Percentiles rank a stretch among this genome's conserved stretches.
Conservation (phyloP, 2,888 invertebrate species). For the Xestia xanthographa region DNA sequence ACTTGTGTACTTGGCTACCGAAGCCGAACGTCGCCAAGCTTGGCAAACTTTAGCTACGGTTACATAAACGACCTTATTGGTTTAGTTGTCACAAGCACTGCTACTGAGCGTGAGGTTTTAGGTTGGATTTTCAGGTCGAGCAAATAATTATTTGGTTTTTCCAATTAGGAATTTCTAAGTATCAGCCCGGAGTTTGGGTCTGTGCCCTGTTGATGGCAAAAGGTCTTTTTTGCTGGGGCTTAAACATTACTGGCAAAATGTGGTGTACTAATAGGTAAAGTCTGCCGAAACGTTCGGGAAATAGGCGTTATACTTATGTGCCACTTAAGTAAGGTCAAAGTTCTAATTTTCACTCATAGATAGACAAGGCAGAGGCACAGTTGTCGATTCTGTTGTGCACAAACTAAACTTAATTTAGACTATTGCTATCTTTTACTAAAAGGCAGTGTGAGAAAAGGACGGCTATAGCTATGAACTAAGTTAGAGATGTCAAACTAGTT, state of each 20-base stretch:
- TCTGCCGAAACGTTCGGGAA: background rate
- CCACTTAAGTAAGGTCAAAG: background rate
- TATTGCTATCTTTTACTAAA: too few relatives aligned
- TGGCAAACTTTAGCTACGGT: background rate
- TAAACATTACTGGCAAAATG: background rate
- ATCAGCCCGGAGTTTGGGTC: background rate
- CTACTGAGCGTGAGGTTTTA: background rate
- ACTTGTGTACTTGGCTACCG: slow-evolving; percentile 29
- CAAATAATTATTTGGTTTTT: background rate
- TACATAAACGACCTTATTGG: background rate
- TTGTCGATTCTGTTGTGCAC: too few relatives aligned
- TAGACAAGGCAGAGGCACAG: background rate
- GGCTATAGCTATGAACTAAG: too few relatives aligned
- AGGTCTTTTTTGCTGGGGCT: background rate
- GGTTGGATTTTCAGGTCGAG: background rate
- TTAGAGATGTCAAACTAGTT: too few relatives aligned
- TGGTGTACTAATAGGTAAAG: background rate
- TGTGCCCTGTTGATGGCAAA: background rate
- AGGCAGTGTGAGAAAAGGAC: too few relatives aligned
- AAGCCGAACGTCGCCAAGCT: slow-evolving; percentile 2
- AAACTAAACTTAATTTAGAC: too few relatives aligned
- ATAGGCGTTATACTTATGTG: background rate
- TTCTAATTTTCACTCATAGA: background rate
- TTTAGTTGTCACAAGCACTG: background rate
- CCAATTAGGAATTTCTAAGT: background rate